Evolutionary conservation across 2,113 vertebrate genomes (phyloP), one percentile per base, ranked within the genome.

Genomic region (Saccopteryx bilineata): DNA sequence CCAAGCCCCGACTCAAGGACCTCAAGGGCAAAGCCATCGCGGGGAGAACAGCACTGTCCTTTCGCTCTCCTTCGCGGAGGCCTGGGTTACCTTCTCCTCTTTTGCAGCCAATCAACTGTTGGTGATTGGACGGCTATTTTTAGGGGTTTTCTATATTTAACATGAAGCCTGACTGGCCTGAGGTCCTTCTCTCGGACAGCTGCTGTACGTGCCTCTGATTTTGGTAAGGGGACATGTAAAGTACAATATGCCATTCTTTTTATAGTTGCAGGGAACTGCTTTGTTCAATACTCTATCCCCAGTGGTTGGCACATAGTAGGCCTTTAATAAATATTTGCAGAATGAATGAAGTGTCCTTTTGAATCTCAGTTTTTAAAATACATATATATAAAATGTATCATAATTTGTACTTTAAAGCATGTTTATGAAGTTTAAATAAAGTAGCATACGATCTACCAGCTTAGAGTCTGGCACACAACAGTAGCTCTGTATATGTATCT

Each of bases 141-240:
- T 92, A 96, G 96, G 65, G 82, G 24, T 7, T 54, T 87, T 97
- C 97, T 97, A 95, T 96, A 92, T 96, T 97, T 98, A 96, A 81
- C 92, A 63, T 3, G 33, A 86, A 75, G 10, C 92, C 83, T 52
- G 74, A 31, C 58, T 81, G n/a, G 52, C 79, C 4, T 52, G 76
- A 87, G 68, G 56, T 52, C 50, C 61, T 75, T 76, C 82, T 69
- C 48, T 65, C n/a, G 50, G 89, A 79, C 91, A 94, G 66, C 96
- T 95, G 94, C 60, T 63, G 46, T 33, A 12, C 23, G 23, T 21
- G 48, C n/a, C 65, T 83, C 69, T 76, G 52, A 91, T 78, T 92
- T 71, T 75, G 82, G 39, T 61, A 66, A 80, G 31, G 21, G 66
- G n/a, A 58, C 66, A n/a, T 93, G 89, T 94, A 50, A 93, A 76